phyloP scores from a whole-genome alignment of 2,797 vertebrate genomes.

The Ctenosaura bakeri region DNA sequence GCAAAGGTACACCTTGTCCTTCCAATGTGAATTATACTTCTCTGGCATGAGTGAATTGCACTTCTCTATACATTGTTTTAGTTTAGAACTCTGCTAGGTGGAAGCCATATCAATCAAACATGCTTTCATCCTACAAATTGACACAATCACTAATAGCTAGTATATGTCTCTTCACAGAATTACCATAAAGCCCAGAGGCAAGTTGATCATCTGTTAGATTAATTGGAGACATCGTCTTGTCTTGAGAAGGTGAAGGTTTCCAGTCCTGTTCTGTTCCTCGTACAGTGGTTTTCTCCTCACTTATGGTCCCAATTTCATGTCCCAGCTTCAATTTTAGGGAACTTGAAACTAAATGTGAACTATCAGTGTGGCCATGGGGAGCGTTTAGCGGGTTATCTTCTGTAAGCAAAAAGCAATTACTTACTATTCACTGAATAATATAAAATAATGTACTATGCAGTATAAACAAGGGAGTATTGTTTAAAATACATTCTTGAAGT shows the following conservation, averaged over 20 bases:
- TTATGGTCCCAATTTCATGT: slow-evolving; percentile 49
- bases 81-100: neutral
- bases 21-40: neutral
- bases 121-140: slow-evolving; percentile 22
- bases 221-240: slow-evolving; percentile 81
- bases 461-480: neutral
- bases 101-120: neutral
- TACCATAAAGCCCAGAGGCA: slow-evolving; percentile 92
- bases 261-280: slow-evolving; percentile 58
- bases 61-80: slow-evolving; percentile 5
- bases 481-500: neutral
- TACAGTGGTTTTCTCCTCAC: slow-evolving; percentile 61
- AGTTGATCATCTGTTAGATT: slow-evolving; percentile 92
- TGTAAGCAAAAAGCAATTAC: slow-evolving; percentile 58
- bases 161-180: slow-evolving; percentile 43
- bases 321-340: slow-evolving; percentile 54
- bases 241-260: slow-evolving; percentile 70
- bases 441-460: neutral
- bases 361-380: slow-evolving; percentile 70
- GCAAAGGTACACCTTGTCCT: neutral
- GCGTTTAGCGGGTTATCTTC: slow-evolving; percentile 69
- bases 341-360: slow-evolving; percentile 58
- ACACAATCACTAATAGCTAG: slow-evolving; percentile 32
- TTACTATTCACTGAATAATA: neutral
- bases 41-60: neutral